A percentile compares a stretch with the other conserved stretches of the same genome.
Evolutionary conservation across 2,113 vertebrate species (phyloP).

Genomic region (Heterotilapia buettikoferi): DNA sequence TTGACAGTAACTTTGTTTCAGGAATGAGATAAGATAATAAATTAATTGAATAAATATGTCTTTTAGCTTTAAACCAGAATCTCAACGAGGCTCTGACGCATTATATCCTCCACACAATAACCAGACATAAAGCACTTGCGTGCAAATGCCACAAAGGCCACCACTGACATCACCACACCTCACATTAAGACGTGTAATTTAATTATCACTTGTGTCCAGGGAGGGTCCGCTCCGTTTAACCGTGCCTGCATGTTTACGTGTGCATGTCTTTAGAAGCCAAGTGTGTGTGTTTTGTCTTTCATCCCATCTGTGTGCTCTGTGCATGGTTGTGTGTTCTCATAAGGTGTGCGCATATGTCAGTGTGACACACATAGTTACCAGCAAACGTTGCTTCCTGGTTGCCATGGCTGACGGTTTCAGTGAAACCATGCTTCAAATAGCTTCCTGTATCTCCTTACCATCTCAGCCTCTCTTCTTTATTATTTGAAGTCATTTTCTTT

Average conservation of each 20-base stretch:
- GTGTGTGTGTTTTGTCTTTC: background rate
- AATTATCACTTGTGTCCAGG: background rate
- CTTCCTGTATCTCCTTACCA: constrained; percentile 32
- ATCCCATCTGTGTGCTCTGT: background rate
- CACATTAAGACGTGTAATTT: background rate
- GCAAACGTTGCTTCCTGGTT: constrained; percentile 22
- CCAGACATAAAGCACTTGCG: background rate
- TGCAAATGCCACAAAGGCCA: background rate
- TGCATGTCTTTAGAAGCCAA: background rate
- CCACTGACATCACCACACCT: background rate
- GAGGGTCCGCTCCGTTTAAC: background rate
- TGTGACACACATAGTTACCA: background rate
- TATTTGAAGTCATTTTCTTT: background rate
- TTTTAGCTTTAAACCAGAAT: background rate
- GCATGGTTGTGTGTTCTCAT: background rate
- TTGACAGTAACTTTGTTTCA: background rate
- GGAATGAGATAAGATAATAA: background rate
- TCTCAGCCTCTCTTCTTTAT: background rate
- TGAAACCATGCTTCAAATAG: background rate
- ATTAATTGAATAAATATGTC: background rate
- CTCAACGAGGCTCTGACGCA: background rate
- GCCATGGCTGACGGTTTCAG: constrained; percentile 5
- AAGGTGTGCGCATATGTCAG: background rate
- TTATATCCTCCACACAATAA: background rate
- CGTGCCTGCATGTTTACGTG: background rate